phyloP scores from a whole-genome alignment of 2,113 vertebrate genomes.

The Panthera tigris region DNA sequence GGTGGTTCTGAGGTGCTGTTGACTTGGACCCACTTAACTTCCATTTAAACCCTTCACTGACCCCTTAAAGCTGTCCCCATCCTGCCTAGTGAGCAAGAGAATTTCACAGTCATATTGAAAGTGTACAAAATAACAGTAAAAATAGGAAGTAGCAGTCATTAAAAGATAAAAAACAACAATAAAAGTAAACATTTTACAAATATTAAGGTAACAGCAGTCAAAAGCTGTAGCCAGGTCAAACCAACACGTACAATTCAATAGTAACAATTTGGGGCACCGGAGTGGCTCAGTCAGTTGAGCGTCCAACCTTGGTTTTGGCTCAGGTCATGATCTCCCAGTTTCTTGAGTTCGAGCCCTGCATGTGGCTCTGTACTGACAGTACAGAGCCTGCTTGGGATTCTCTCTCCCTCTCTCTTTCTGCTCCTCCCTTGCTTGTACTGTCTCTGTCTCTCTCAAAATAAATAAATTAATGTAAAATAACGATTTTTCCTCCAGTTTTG shows the following conservation, averaged over 20 bases:
- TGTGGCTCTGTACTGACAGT: no score
- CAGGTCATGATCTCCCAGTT: no score
- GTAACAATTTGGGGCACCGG: neutral
- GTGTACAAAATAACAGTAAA: neutral
- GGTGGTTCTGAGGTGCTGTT: neutral
- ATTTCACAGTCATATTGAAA: neutral
- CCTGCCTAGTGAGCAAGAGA: neutral
- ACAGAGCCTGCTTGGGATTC: no score
- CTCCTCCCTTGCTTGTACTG: no score
- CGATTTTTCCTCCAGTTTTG: neutral
- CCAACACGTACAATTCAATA: neutral
- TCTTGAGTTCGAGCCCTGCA: no score
- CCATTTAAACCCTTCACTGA: neutral
- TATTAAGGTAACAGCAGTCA: neutral
- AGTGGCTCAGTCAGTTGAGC: no score
- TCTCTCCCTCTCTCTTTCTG: no score
- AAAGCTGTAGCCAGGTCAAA: neutral
- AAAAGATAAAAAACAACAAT: neutral
- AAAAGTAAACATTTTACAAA: neutral
- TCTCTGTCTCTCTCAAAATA: no score
- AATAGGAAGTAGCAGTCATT: neutral
- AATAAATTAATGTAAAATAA: neutral
- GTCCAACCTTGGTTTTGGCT: no score
- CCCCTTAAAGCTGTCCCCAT: neutral
- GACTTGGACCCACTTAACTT: neutral